A percentile compares a stretch with the other conserved stretches of the same genome.
phyloP scores from a whole-genome alignment of 53 echinoderm and acorn worm genomes.

The Patiria pectinifera region DNA sequence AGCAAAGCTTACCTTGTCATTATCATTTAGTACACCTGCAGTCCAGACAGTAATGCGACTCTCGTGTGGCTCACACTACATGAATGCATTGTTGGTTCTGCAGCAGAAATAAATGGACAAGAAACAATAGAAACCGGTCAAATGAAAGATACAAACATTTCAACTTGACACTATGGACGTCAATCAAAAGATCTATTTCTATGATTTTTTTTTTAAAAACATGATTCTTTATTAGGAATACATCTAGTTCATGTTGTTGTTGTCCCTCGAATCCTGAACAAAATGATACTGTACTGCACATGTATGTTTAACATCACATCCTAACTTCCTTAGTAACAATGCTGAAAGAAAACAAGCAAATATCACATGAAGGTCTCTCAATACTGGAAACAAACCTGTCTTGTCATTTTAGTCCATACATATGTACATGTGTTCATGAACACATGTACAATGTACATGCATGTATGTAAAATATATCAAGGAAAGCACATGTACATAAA shows the following conservation, averaged over 20 bases:
- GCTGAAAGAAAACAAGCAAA: too few relatives aligned
- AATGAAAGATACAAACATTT: background rate
- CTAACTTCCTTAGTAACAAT: too few relatives aligned
- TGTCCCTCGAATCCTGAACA: too few relatives aligned
- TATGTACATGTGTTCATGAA: background rate
- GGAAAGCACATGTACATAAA: background rate
- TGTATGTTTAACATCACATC: too few relatives aligned
- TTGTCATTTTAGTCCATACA: background rate
- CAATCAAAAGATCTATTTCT: too few relatives aligned
- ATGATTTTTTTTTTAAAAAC: too few relatives aligned
- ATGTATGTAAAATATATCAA: background rate
- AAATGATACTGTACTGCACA: too few relatives aligned
- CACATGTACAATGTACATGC: conserved; percentile 5
- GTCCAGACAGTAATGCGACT: conserved; percentile 39
- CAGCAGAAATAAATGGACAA: background rate
- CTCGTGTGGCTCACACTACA: conserved; percentile 51
- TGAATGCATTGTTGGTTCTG: conserved; percentile 59
- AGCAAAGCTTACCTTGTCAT: conserved; percentile 11
- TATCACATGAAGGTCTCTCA: too few relatives aligned
- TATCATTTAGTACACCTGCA: conserved; percentile 27
- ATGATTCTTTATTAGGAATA: too few relatives aligned
- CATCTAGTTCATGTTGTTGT: too few relatives aligned
- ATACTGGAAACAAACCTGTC: background rate
- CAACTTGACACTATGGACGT: background rate
- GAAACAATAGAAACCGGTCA: background rate